Percentiles rank a stretch among this genome's conserved stretches.
Conservation (phyloP, 2,797 vertebrate species). For the Falco peregrinus region DNA sequence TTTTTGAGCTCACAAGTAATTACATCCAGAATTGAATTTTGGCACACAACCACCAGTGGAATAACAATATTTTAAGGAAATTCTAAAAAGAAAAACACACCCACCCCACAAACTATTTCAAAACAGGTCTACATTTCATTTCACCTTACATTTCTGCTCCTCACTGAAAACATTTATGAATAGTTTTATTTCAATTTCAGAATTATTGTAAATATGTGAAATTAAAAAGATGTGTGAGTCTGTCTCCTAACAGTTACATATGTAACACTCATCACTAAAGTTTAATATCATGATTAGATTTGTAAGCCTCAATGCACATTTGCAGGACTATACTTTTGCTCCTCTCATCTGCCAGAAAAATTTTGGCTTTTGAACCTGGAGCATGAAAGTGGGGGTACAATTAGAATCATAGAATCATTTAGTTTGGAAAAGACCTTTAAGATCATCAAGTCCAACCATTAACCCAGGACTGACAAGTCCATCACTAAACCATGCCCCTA, state of each 20-base stretch:
- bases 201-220: neutral
- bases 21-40: neutral
- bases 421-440: neutral
- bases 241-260: neutral
- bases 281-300: neutral
- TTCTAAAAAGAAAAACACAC: neutral
- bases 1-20: neutral
- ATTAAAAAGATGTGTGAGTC: neutral
- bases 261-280: neutral
- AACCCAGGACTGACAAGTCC: no score
- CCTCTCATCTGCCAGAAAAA: neutral
- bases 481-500: no score
- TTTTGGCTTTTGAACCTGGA: neutral
- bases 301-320: neutral
- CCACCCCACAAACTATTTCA: neutral
- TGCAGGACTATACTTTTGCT: neutral
- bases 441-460: neutral
- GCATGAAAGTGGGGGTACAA: neutral
- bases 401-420: neutral
- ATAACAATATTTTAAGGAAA: neutral
- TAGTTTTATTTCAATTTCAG: neutral
- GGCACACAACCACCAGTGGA: neutral
- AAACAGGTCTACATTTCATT: neutral
- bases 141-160: neutral
- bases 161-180: neutral